These are phyloP conservation scores for Lamellibrachia satsuma DNA, from an alignment of 2,888 invertebrate species.

Conservation along the genomic window DNA sequence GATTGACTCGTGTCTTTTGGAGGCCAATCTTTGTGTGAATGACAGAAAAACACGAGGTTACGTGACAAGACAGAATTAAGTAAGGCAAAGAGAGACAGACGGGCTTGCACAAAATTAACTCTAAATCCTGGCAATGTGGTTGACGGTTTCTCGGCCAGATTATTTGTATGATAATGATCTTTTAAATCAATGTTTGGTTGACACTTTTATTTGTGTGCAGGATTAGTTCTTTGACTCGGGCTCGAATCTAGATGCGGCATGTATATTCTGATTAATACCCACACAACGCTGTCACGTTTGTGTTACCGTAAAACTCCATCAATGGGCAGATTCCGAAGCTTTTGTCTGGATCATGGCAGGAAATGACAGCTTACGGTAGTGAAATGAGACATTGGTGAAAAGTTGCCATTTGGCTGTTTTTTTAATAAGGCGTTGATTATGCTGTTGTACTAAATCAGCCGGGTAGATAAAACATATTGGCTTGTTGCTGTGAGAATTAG, in stretches of 20 bases:
- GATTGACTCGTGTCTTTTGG: no score
- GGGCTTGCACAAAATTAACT: neutral
- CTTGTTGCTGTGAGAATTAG: neutral
- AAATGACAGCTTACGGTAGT: neutral
- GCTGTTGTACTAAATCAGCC: neutral
- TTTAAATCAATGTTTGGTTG: neutral
- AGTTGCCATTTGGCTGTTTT: neutral
- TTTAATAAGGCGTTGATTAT: neutral
- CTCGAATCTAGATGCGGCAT: neutral
- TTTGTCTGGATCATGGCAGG: neutral
- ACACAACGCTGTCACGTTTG: neutral
- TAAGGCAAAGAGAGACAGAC: neutral
- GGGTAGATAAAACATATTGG: neutral
- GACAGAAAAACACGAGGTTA: neutral
- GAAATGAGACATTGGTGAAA: neutral
- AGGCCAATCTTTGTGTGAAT: neutral
- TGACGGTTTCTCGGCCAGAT: constrained; percentile 12
- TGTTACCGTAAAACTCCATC: constrained; percentile 11
- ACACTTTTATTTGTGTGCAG: neutral
- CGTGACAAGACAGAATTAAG: neutral
- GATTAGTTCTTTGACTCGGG: neutral
- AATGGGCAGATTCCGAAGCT: neutral
- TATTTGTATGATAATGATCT: constrained; percentile 17
- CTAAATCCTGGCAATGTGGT: constrained; percentile 1
- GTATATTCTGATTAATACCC: constrained; percentile 3